Conservation (phyloP, 2,113 vertebrate genomes). For the Dicentrarchus labrax region DNA sequence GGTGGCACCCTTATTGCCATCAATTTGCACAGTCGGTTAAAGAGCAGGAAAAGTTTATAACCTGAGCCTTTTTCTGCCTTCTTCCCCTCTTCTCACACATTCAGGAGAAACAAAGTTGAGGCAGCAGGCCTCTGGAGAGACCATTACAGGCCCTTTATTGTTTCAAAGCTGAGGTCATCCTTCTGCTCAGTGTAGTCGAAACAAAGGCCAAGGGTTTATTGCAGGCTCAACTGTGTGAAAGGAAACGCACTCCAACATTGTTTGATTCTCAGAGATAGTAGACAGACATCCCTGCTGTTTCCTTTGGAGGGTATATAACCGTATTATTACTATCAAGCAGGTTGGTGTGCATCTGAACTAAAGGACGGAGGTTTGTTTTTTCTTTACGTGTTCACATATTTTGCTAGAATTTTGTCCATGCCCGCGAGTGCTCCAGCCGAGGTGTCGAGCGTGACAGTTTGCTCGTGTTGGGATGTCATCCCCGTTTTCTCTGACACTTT, state of each 20-base stretch:
- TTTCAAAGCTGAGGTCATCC: slow-evolving; percentile 99
- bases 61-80: slow-evolving; percentile 38
- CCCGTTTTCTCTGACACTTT: slow-evolving; percentile 64
- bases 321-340: slow-evolving; percentile 15
- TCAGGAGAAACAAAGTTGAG: slow-evolving; percentile 96
- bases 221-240: slow-evolving; percentile 96
- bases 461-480: slow-evolving; percentile 66
- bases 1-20: slow-evolving; percentile 36
- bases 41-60: slow-evolving; percentile 65
- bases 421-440: slow-evolving; percentile 31
- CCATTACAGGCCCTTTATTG: slow-evolving; percentile 97
- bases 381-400: slow-evolving; percentile 8
- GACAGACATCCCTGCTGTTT: slow-evolving; percentile 67
- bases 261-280: slow-evolving; percentile 86
- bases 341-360: slow-evolving; percentile 12
- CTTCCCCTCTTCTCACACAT: slow-evolving; percentile 74
- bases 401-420: slow-evolving; percentile 19
- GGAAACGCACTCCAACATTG: slow-evolving; percentile 96
- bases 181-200: slow-evolving; percentile 91
- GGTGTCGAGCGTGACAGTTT: slow-evolving; percentile 67
- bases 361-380: neutral
- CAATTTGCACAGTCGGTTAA: slow-evolving; percentile 47
- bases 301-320: slow-evolving; percentile 32
- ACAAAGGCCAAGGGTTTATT: slow-evolving; percentile 98
- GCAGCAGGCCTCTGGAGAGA: slow-evolving; percentile 93